Conservation (phyloP, 2,888 invertebrate species). For the Schizaphis graminum region DNA sequence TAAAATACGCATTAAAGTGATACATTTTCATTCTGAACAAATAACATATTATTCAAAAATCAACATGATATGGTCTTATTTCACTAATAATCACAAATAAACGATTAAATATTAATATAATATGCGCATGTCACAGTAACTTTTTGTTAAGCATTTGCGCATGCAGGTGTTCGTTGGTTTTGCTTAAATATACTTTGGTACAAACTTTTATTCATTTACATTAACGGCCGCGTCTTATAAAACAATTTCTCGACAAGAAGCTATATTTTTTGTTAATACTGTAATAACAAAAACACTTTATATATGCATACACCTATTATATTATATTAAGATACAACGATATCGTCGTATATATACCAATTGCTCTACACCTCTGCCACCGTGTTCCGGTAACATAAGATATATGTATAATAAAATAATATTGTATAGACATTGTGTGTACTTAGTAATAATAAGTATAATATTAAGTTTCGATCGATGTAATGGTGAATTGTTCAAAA, state of each 20-base stretch:
- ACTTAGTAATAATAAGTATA: background rate
- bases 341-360: background rate
- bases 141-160: constrained; percentile 19
- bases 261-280: background rate
- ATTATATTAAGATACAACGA: background rate
- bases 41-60: background rate
- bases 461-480: background rate
- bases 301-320: background rate
- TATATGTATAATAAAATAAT: background rate
- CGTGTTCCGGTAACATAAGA: background rate
- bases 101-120: background rate
- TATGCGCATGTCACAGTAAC: background rate
- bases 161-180: constrained; percentile 6
- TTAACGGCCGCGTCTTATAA: background rate
- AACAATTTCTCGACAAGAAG: background rate
- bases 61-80: background rate
- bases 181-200: background rate
- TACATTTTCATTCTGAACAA: background rate
- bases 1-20: background rate
- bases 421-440: background rate
- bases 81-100: background rate
- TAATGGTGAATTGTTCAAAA: background rate
- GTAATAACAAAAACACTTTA: constrained; percentile 1
- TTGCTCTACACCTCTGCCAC: background rate
- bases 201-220: constrained; percentile 20